Conservation (phyloP, 2,797 vertebrate species). For the Centroberyx gerrardi region DNA sequence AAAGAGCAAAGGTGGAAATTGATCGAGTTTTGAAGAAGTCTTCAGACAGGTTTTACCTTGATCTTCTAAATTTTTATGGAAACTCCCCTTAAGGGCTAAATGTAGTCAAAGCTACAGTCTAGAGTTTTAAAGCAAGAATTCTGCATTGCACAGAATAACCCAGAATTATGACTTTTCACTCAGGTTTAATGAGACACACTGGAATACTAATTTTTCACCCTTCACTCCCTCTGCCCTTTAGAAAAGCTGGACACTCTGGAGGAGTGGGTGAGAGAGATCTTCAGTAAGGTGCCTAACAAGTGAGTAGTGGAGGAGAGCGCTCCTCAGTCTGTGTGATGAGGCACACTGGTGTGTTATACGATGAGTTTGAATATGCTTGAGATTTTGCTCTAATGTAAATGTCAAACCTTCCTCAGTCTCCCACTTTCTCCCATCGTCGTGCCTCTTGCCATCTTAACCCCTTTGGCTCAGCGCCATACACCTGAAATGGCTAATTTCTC, state of each 20-base stretch:
- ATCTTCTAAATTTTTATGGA: background rate
- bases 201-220: conserved; percentile 49
- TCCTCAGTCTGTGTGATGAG: conserved; percentile 58
- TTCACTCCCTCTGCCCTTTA: conserved; percentile 70
- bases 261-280: conserved; percentile 97
- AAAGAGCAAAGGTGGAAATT: background rate
- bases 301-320: conserved; percentile 82
- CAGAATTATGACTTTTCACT: conserved; percentile 29
- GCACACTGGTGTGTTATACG: conserved; percentile 47
- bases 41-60: background rate
- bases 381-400: conserved; percentile 63
- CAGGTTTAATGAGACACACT: conserved; percentile 43
- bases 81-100: background rate
- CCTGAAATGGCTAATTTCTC: conserved; percentile 48
- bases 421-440: conserved; percentile 4
- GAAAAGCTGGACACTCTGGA: conserved; percentile 97
- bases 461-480: conserved; percentile 13
- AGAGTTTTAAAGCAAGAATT: conserved; percentile 6
- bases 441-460: conserved; percentile 24
- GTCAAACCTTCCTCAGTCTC: conserved; percentile 57
- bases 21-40: background rate
- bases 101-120: background rate
- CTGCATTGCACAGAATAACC: conserved; percentile 1
- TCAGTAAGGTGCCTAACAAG: conserved; percentile 96
- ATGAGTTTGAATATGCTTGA: conserved; percentile 51